These are phyloP conservation scores for Dicrurus megarhynchus DNA, from an alignment of 2,113 vertebrate species.

Conservation along the genomic window DNA sequence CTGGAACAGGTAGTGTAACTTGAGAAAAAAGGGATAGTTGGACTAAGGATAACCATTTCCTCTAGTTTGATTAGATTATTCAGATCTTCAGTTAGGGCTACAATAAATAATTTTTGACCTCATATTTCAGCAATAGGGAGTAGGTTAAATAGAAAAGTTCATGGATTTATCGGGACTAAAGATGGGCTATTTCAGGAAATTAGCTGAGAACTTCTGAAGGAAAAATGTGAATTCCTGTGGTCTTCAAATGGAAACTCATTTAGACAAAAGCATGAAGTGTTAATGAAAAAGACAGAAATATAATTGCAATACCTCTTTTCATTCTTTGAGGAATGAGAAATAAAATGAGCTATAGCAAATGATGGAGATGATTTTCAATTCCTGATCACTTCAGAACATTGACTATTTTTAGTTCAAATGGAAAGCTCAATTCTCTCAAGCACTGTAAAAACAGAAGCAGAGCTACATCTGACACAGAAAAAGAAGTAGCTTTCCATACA, in stretches of 20 bases:
- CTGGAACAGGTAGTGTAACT: neutral
- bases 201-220: neutral
- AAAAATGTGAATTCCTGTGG: neutral
- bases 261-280: neutral
- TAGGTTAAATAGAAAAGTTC: neutral
- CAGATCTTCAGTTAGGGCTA: neutral
- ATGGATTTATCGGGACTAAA: neutral
- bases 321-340: neutral
- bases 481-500: neutral
- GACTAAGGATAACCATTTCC: neutral
- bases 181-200: neutral
- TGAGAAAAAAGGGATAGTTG: neutral
- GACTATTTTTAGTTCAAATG: neutral
- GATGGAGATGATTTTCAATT: neutral
- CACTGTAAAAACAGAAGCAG: neutral
- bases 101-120: neutral
- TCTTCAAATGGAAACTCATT: neutral
- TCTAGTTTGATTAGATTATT: neutral
- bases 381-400: neutral
- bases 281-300: neutral
- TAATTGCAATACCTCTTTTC: neutral
- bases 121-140: neutral
- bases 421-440: neutral
- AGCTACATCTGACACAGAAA: neutral
- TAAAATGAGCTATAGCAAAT: neutral